Base-by-base conservation (phyloP, 2,797 vertebrate species). In the Dendrocincla tyrannina region DNA sequence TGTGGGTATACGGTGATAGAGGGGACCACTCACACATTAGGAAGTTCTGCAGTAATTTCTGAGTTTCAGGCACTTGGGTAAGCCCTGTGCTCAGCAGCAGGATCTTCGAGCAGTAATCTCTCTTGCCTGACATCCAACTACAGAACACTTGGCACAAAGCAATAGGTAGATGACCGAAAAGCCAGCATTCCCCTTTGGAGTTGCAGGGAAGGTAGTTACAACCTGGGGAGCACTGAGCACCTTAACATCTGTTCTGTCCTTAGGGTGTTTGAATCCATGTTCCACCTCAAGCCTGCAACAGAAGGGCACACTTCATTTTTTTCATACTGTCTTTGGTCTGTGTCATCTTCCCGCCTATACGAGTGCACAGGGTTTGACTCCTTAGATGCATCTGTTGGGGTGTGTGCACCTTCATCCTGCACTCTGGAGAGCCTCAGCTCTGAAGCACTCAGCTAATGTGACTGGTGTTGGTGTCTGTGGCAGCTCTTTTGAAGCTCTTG, bases 1-100 rank as follows among this genome's bases (percentile, higher is more conserved):
- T 58, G 39, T 9, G 32, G 30, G 17, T 77, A 6, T 30, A 17
- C 37, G 10, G 25, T 42, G 44, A 52, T 13, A 35, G 23, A 42
- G 39, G 22, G 27, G 25, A 13, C 44, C 24, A 11, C 23, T 25
- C 32, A 11, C 17, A 4, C 0, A 0, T 35, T 18, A 19, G 9
- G 33, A 72, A n/a, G 17, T 64, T 85, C 53, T 60, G 47, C 33
- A 53, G 7, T 24, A 11, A 7, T 24, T 49, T 33, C 30, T 5
- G 49, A 35, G 32, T 28, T 18, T 12, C 6, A 2, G 9, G 14
- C 30, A 1, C 25, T 55, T 4, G 1, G 22, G 41, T 17, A 8
- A 72, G 50, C 50, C 33, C 46, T 39, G 3, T 5, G 9, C 41
- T 69, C 18, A 33, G 88, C 67, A 79, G 46, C 19, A 39, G 32